A percentile compares a stretch with the other conserved stretches of the same genome.
phyloP scores from a whole-genome alignment of 2,113 vertebrate genomes.

The Prunella fulvescens region DNA sequence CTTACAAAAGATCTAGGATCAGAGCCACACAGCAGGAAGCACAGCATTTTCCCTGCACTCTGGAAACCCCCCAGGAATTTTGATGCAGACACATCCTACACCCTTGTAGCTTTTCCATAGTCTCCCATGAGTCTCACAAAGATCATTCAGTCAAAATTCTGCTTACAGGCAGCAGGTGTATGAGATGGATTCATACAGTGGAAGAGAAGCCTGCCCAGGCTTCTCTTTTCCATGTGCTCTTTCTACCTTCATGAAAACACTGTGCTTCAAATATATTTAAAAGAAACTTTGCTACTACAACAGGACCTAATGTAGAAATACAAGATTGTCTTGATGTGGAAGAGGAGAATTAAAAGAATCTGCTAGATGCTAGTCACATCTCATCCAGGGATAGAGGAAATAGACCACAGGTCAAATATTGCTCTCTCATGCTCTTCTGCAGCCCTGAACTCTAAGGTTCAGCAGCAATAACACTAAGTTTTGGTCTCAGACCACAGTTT shows the following conservation, averaged over 20 bases:
- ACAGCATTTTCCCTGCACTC: not conserved
- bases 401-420: not conserved
- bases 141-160: conserved; percentile 82
- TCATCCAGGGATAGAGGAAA: not conserved
- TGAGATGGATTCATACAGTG: conserved; percentile 67
- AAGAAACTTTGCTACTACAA: not conserved
- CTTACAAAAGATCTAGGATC: not conserved
- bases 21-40: not conserved
- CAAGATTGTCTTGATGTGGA: not conserved
- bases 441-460: not conserved
- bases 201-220: conserved; percentile 71
- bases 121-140: conserved; percentile 76
- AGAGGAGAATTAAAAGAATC: not conserved
- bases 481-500: not conserved
- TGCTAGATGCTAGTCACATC: not conserved
- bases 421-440: not conserved
- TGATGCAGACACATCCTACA: not conserved
- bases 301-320: not conserved
- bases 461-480: not conserved
- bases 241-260: conserved; percentile 72
- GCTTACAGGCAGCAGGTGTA: conserved; percentile 62
- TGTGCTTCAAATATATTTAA: not conserved
- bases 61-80: not conserved
- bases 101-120: conserved; percentile 76
- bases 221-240: conserved; percentile 77